Percentiles rank a stretch among this genome's conserved stretches.
phyloP scores from a whole-genome alignment of 2,113 vertebrate genomes.

The Origma solitaria region DNA sequence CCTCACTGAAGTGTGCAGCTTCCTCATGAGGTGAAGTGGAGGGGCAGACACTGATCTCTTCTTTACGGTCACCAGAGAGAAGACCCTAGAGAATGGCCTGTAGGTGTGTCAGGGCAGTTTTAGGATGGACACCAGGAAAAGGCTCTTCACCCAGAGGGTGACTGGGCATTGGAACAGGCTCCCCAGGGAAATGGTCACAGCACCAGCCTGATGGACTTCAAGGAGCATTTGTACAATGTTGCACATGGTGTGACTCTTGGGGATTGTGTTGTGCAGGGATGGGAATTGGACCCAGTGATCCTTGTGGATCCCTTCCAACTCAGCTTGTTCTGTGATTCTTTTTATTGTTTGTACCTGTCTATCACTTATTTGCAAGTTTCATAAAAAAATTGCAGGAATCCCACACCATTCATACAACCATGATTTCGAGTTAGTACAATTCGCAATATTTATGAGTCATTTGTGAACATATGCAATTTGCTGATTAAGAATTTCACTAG shows the following conservation, averaged over 20 bases:
- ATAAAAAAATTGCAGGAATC: neutral
- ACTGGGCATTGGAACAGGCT: neutral
- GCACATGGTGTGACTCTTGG: neutral
- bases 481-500: neutral
- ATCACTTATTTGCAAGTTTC: neutral
- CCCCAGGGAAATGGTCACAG: neutral
- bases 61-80: neutral
- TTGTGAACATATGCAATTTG: neutral
- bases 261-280: neutral
- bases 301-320: neutral
- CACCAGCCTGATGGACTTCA: neutral
- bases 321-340: neutral
- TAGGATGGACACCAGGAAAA: neutral
- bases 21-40: neutral
- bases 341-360: neutral
- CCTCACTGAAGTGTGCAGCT: neutral
- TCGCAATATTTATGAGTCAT: neutral
- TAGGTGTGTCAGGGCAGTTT: neutral
- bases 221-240: neutral
- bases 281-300: fast-evolving
- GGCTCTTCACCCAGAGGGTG: neutral
- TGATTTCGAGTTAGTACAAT: neutral
- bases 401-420: neutral
- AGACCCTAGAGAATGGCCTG: neutral
- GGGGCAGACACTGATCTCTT: neutral